Conservation (phyloP, 2,113 vertebrate species). For the Pachypanchax playfairii region DNA sequence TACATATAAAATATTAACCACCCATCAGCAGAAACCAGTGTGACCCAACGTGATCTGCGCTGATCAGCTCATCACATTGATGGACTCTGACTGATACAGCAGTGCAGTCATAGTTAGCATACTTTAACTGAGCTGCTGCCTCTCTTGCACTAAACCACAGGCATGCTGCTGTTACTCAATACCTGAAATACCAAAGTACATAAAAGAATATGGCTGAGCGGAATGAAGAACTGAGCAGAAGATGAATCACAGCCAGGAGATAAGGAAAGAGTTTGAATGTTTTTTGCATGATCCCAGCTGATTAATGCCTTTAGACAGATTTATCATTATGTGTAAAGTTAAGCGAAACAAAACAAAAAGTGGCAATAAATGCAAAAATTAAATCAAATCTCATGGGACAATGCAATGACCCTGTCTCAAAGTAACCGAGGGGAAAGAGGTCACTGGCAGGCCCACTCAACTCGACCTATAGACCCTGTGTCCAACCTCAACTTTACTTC, state of each 20-base stretch:
- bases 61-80: slow-evolving; percentile 11
- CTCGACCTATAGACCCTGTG: slow-evolving; percentile 20
- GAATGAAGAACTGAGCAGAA: slow-evolving; percentile 13
- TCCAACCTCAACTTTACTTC: slow-evolving; percentile 4
- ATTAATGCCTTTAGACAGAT: too few relatives aligned
- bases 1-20: not conserved
- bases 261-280: slow-evolving; percentile 1
- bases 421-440: slow-evolving; percentile 15
- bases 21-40: not conserved
- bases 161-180: slow-evolving; percentile 54
- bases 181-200: slow-evolving; percentile 56
- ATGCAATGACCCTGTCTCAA: slow-evolving; percentile 9
- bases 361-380: not conserved
- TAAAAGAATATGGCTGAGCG: slow-evolving; percentile 18
- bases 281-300: not conserved
- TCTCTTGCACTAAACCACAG: slow-evolving; percentile 44
- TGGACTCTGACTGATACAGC: slow-evolving; percentile 22
- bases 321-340: too few relatives aligned
- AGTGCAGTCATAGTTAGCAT: slow-evolving; percentile 47
- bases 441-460: slow-evolving; percentile 16
- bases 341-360: not conserved
- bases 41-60: slow-evolving; percentile 31
- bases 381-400: slow-evolving; percentile 37
- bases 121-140: slow-evolving; percentile 34
- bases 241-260: slow-evolving; percentile 1